These are phyloP conservation scores for Chaenocephalus aceratus DNA, from an alignment of 2,113 vertebrate species.

Conservation along the genomic window DNA sequence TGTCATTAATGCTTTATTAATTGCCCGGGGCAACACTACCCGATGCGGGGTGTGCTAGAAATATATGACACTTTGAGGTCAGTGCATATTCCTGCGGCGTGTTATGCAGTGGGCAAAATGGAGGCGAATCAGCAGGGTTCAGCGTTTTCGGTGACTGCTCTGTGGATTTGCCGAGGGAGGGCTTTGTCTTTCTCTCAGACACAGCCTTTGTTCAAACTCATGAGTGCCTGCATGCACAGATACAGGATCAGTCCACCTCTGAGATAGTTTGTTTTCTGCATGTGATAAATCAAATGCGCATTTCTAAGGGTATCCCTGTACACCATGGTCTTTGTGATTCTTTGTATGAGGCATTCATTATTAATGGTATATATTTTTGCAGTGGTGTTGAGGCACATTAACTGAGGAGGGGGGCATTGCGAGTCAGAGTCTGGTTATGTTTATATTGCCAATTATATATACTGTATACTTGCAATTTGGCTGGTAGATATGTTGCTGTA, in stretches of 20 bases:
- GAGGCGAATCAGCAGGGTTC: slow-evolving; percentile 91
- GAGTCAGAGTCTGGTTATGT: slow-evolving; percentile 3
- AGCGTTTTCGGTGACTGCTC: slow-evolving; percentile 62
- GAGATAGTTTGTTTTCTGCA: slow-evolving; percentile 50
- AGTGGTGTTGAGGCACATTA: slow-evolving; percentile 30
- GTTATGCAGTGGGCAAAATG: slow-evolving; percentile 90
- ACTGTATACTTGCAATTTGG: slow-evolving; percentile 2
- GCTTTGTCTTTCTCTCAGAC: slow-evolving; percentile 68
- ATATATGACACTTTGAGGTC: slow-evolving; percentile 99
- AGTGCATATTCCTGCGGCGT: slow-evolving; percentile 90
- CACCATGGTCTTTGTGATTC: slow-evolving; percentile 32
- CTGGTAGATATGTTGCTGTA: not conserved
- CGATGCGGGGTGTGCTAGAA: slow-evolving; percentile 89
- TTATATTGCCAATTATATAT: slow-evolving; percentile 16
- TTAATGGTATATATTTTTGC: slow-evolving; percentile 66
- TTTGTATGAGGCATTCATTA: slow-evolving; percentile 67
- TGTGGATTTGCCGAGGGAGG: slow-evolving; percentile 58
- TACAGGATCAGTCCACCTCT: slow-evolving; percentile 48
- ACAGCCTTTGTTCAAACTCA: slow-evolving; percentile 70
- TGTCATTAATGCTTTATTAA: slow-evolving; percentile 99
- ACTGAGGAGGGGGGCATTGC: slow-evolving; percentile 1
- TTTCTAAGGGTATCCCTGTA: slow-evolving; percentile 29
- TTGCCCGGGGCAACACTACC: slow-evolving; percentile 91
- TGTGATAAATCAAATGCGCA: slow-evolving; percentile 51
- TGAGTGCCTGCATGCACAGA: slow-evolving; percentile 42